Percentiles rank a stretch among this genome's conserved stretches.
Conservation (phyloP, 2,888 invertebrate species). For the Orgyia antiqua region DNA sequence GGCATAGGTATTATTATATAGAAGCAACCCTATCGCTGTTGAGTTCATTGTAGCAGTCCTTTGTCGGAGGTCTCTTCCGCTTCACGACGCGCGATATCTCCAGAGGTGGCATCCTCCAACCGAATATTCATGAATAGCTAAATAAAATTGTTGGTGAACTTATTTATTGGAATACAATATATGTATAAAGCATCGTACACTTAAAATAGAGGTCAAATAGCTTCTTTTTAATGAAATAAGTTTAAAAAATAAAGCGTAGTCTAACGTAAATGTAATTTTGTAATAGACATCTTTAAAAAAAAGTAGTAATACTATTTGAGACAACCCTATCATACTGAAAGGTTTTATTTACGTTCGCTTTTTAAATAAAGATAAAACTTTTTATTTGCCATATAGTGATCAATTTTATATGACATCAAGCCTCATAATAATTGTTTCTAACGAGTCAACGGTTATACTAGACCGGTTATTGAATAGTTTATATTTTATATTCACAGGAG, state of each 20-base stretch:
- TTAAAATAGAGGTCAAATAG: no score
- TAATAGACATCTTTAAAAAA: no score
- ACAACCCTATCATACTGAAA: conserved; percentile 10
- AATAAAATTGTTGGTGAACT: no score
- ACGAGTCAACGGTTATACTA: conserved; percentile 30
- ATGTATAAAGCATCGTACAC: no score
- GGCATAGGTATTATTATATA: conserved; percentile 24
- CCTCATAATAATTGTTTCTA: conserved; percentile 34
- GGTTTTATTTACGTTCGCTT: neutral
- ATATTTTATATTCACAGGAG: conserved; percentile 25
- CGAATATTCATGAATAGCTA: conserved; percentile 48
- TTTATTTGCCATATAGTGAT: conserved; percentile 12
- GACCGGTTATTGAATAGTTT: conserved; percentile 31
- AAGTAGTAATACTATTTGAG: neutral
- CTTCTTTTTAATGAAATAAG: no score
- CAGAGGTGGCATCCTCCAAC: conserved; percentile 43
- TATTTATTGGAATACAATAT: no score
- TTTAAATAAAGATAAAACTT: conserved; percentile 2
- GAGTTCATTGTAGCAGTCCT: conserved; percentile 67
- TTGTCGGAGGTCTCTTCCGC: conserved; percentile 71
- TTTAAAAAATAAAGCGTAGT: no score
- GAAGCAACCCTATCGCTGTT: conserved; percentile 42
- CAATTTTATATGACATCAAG: conserved; percentile 24
- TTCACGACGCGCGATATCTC: conserved; percentile 64
- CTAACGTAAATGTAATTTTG: no score